Evolutionary conservation across 2,797 vertebrate genomes (phyloP).

Genomic region (Anas bernieri): DNA sequence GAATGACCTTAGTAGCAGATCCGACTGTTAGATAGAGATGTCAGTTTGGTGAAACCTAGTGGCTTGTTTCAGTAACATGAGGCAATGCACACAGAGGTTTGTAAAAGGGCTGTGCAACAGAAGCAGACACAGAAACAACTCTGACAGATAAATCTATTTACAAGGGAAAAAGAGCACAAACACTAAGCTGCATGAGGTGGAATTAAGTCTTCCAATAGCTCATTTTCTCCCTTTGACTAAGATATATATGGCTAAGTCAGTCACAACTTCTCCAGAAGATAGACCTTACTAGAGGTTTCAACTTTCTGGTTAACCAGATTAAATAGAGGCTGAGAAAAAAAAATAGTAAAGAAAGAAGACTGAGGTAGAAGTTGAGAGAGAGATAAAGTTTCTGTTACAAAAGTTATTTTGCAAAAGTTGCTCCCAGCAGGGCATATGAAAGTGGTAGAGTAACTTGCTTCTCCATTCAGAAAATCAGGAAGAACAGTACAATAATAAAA

Average conservation of each 20-base stretch:
- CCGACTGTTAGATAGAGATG: neutral
- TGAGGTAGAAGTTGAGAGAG: neutral
- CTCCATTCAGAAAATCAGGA: neutral
- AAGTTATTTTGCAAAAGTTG: neutral
- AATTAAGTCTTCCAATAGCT: neutral
- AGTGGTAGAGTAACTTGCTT: fast-evolving
- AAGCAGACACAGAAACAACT: fast-evolving
- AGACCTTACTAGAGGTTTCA: neutral
- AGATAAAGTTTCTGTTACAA: neutral
- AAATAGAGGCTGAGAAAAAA: neutral
- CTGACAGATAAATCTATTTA: neutral
- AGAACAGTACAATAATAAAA: neutral
- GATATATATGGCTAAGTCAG: neutral
- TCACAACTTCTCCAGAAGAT: neutral
- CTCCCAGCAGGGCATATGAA: neutral
- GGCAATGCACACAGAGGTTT: fast-evolving
- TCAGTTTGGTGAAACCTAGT: neutral
- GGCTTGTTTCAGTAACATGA: neutral
- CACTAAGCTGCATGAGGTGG: fast-evolving
- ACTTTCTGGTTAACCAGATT: neutral
- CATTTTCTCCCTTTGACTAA: neutral
- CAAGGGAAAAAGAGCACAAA: neutral
- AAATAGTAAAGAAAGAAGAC: neutral
- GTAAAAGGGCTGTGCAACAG: neutral
- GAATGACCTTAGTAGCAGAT: neutral